phyloP scores from a whole-genome alignment of 2,888 invertebrate species.

The Stenotaenia linearis region DNA sequence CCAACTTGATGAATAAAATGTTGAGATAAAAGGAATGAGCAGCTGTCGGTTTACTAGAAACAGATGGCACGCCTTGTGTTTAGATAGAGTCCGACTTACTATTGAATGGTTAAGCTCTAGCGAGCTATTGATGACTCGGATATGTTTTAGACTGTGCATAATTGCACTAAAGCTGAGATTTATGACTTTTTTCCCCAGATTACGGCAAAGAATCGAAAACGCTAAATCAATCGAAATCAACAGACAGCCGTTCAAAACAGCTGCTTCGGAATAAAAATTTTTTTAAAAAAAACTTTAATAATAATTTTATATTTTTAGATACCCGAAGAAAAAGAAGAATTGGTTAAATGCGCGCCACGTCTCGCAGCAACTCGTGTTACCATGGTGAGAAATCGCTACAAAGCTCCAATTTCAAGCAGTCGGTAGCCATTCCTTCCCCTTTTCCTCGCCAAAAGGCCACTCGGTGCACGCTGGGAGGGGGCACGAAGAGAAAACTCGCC shows the following conservation, averaged over 20 bases:
- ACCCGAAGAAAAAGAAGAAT: no score
- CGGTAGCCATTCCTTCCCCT: neutral
- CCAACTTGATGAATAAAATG: no score
- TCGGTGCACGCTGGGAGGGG: no score
- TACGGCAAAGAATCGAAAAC: neutral
- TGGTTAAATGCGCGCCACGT: neutral
- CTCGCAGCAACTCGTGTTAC: neutral
- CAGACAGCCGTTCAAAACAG: neutral
- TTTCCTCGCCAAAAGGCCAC: neutral
- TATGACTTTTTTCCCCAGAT: constrained; percentile 21
- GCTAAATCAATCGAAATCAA: constrained; percentile 8
- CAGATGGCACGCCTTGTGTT: neutral
- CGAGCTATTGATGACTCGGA: neutral
- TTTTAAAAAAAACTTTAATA: neutral
- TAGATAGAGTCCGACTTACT: neutral
- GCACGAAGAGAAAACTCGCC: neutral
- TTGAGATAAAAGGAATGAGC: no score
- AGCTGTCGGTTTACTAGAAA: no score
- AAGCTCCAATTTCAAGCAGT: neutral
- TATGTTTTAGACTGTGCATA: constrained; percentile 11
- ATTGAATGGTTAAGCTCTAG: neutral
- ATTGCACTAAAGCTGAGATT: neutral
- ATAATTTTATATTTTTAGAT: no score
- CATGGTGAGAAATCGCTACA: neutral
- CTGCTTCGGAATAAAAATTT: neutral